Base-by-base conservation (phyloP, 2,113 vertebrate species). In the Pseudorasbora parva region DNA sequence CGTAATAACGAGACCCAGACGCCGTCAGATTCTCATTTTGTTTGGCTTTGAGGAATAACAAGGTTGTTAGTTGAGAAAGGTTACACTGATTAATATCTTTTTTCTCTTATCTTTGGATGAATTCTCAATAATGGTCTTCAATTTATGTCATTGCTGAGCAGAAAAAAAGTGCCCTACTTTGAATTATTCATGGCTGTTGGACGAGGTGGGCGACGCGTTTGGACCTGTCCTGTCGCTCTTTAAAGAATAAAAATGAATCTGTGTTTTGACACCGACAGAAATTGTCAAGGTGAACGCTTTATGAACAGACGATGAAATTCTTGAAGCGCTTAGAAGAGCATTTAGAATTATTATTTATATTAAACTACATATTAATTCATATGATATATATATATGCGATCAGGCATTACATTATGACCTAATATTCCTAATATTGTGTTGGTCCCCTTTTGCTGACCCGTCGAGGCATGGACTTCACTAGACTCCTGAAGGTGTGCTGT, bases 1-100 rank as follows among this genome's bases (percentile, higher is more conserved):
- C 87, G 69, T 88, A 82, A 88, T 91, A 93, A 92, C 89, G 87
- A 91, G 88, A 89, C 84, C 79, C 72, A 45, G 90, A 85, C 74
- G 84, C 66, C 84, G 85, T 82, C 90, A 84, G 86, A 90, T 87
- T 88, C 88, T 91, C 86, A 89, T 90, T 91, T 86, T 86, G 85
- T 88, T 91, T 91, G 88, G 89, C 91, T 89, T 90, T 86, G 82
- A 86, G 89, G 86, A 92, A 91, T 92, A 92, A 93, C 93, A 93
- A 91, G 89, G 91, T 88, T 92, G 91, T 91, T 93, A 92, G 87
- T 78, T 79, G 88, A 87, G 10, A 92, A 91, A 93, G 92, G 89
- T 91, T 92, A 84, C 88, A 90, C 88, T 93, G 92, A 93, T 92
- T 91, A 87, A 92, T 91, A 91, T 90, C 85, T 89, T 51, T 89